phyloP scores from a whole-genome alignment of 2,113 vertebrate species.

The Philantomba maxwellii region DNA sequence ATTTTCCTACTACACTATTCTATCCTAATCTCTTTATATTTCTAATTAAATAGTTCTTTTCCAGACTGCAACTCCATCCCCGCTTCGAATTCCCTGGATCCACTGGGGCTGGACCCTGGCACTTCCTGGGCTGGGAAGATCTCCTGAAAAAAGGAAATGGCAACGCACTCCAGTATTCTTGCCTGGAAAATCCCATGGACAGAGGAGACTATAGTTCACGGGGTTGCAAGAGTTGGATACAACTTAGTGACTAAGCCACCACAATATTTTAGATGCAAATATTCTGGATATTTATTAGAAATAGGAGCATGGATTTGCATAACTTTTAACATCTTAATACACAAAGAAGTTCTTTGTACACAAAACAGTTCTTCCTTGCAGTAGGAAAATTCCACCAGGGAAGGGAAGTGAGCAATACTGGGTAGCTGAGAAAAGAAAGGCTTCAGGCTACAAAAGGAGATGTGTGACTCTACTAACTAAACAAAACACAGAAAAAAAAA shows the following conservation, averaged over 20 bases:
- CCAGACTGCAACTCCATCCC: too few relatives aligned
- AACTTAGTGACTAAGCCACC: neutral
- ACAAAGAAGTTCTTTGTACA: neutral
- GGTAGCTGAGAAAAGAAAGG: neutral
- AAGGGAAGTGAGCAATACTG: neutral
- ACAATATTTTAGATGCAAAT: neutral
- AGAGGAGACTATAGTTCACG: neutral
- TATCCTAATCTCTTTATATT: too few relatives aligned
- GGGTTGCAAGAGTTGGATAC: neutral
- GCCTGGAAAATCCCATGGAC: neutral
- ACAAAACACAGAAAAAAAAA: constrained; percentile 46
- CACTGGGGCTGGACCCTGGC: too few relatives aligned
- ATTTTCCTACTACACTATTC: too few relatives aligned
- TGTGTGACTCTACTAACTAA: constrained; percentile 33
- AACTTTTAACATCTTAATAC: neutral
- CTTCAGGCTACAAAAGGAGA: neutral
- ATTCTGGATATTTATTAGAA: neutral
- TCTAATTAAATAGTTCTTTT: too few relatives aligned
- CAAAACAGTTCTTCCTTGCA: neutral
- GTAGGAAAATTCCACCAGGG: neutral
- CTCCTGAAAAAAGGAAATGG: neutral
- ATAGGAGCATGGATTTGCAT: neutral
- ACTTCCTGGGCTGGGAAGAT: neutral
- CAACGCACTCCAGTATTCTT: neutral
- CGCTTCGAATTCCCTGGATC: too few relatives aligned